Percentiles rank a stretch among this genome's conserved stretches.
Conservation (phyloP, 1,140 invertebrate species). For the Drosophila willistoni region DNA sequence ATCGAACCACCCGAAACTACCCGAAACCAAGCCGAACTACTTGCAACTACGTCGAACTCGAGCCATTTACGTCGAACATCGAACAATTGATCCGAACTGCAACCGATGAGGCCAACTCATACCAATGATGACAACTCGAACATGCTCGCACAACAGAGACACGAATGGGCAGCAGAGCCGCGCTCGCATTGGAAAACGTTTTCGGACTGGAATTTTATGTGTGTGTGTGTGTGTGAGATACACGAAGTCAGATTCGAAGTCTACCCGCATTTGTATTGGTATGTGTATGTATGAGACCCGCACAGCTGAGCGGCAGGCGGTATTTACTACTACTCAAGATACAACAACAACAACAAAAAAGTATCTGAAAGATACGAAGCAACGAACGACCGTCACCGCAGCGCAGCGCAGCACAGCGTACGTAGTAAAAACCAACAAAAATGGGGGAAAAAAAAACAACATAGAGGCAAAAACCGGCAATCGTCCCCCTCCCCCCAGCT, state of each 20-base stretch:
- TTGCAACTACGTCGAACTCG: no score
- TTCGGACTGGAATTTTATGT: constrained; percentile 1
- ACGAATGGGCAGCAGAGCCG: neutral
- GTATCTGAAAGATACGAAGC: constrained; percentile 69
- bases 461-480: constrained; percentile 64
- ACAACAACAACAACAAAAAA: constrained; percentile 44
- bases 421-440: constrained; percentile 34
- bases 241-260: constrained; percentile 7
- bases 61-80: no score
- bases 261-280: constrained; percentile 11
- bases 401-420: constrained; percentile 22
- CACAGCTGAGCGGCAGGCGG: constrained; percentile 67
- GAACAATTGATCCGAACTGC: no score
- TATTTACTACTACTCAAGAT: constrained; percentile 60
- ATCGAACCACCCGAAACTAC: no score
- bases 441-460: constrained; percentile 19
- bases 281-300: constrained; percentile 33
- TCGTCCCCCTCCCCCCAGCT: constrained; percentile 10
- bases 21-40: no score
- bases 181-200: constrained; percentile 12
- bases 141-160: no score
- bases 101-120: no score
- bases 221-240: neutral
- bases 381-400: constrained; percentile 45
- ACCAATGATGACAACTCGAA: no score